phyloP scores from a whole-genome alignment of 2,888 invertebrate genomes.

The Acrocera orbiculus region DNA sequence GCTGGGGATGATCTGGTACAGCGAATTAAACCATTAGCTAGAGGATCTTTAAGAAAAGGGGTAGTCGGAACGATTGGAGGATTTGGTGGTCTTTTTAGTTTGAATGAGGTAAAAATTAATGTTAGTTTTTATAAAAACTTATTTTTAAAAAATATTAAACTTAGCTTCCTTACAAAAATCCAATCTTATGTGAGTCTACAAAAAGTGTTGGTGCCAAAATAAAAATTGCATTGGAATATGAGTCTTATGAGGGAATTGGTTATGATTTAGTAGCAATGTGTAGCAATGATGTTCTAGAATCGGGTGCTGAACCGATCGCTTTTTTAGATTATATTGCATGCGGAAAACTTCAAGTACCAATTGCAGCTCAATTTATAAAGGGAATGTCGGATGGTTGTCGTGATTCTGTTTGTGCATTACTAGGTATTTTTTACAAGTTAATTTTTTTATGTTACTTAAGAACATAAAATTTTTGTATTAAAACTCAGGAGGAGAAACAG shows the following conservation, averaged over 20 bases:
- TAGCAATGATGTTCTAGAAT: constrained; percentile 88
- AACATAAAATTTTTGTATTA: too few relatives aligned
- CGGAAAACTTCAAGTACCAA: constrained; percentile 59
- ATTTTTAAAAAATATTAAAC: too few relatives aligned
- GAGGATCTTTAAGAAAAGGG: constrained; percentile 59
- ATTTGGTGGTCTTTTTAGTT: constrained; percentile 85
- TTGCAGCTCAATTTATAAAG: constrained; percentile 59
- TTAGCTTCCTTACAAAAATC: constrained; percentile 49
- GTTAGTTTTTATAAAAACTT: not conserved
- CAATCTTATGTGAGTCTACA: constrained; percentile 81
- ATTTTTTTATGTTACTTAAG: too few relatives aligned
- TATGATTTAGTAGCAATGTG: constrained; percentile 97
- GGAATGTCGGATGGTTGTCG: constrained; percentile 82
- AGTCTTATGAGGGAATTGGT: constrained; percentile 69
- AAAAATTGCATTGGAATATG: constrained; percentile 67
- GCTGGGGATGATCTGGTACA: constrained; percentile 78
- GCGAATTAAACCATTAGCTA: constrained; percentile 64
- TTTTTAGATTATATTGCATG: constrained; percentile 96
- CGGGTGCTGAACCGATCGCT: constrained; percentile 89
- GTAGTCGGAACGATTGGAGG: constrained; percentile 73
- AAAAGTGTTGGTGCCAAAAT: constrained; percentile 96
- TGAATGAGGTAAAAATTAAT: constrained; percentile 37
- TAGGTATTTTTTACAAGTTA: too few relatives aligned
- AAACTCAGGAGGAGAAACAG: constrained; percentile 68
- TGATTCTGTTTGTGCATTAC: constrained; percentile 67